Percentiles rank a stretch among this genome's conserved stretches.
Evolutionary conservation across 2,888 invertebrate species (phyloP).

Genomic region (Tachina lurida): DNA sequence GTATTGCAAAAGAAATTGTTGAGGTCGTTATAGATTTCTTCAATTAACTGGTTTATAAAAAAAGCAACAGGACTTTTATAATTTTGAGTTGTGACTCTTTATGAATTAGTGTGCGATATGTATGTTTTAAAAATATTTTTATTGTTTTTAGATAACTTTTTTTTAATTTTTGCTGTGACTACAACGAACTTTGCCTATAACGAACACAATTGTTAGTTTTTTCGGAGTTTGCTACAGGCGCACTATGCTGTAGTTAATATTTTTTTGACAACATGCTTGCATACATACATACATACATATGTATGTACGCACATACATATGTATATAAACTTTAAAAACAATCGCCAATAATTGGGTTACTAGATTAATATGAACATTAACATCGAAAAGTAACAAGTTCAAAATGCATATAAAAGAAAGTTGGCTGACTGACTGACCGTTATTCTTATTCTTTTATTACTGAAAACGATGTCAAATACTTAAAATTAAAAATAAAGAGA

Average conservation of each 20-base stretch:
- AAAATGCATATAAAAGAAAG: neutral
- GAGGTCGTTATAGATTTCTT: too few species aligned
- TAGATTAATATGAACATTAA: neutral
- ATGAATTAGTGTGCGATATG: too few species aligned
- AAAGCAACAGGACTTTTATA: too few species aligned
- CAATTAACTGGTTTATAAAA: too few species aligned
- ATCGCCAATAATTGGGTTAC: slow-evolving; percentile 3
- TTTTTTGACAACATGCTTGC: neutral
- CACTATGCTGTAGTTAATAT: neutral
- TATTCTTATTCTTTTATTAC: neutral
- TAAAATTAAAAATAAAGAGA: neutral
- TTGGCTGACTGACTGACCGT: neutral
- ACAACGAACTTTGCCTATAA: too few species aligned
- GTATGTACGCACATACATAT: neutral
- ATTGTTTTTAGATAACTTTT: neutral
- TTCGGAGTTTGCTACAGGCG: neutral
- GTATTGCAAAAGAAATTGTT: too few species aligned
- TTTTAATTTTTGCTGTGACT: neutral
- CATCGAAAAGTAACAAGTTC: neutral
- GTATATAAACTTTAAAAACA: neutral
- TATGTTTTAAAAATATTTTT: too few species aligned
- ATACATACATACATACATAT: neutral
- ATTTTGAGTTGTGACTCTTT: too few species aligned
- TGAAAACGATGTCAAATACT: neutral
- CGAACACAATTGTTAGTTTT: too few species aligned